Evolutionary conservation across 2,888 invertebrate genomes (phyloP), one percentile per base, ranked within the genome.

Genomic region (Willowsia nigromaculata): DNA sequence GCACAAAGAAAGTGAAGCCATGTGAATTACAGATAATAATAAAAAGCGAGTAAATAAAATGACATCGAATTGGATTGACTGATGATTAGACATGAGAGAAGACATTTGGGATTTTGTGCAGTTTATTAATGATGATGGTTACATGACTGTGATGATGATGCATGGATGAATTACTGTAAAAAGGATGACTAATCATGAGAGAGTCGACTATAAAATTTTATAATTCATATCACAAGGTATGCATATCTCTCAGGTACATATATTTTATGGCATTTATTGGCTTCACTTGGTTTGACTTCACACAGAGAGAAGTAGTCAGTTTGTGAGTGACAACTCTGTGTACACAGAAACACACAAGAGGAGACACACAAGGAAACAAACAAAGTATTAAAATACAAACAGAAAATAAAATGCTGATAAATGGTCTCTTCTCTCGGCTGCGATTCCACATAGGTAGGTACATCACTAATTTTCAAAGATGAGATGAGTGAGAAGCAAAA

Each of bases 121-220:
- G 53, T 53, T 1, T 53, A 18, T 18, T 33, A 62, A 56, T 56
- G 56, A 56, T 56, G 62, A 30, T 11, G 33, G 33, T 30, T 62
- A 15, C 62, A 62, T 22, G n/a, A 33, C 62, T 62, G 27, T n/a
- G 33, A 33, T n/a, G 30, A 62, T 27, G 62, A 30, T 2, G 4
- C 62, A 68, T 68, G 22, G 68, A 40, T 68, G 40, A 68, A 37
- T 68, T 68, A 68, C 68, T 40, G 33, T 22, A 40, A 40, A 68
- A 68, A 68, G n/a, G 68, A 40, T 68, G 68, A 68, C 68, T 68
- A 68, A 68, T 68, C 68, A 68, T 37, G 40, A 33, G 40, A n/a
- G 40, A 5, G n/a, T 40, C 40, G 5, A 5, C 40, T 5, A 7
- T 40, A 40, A 5, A 40, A 7, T 40, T 40, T 4, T 59, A 59